A percentile compares a stretch with the other conserved stretches of the same genome.
Evolutionary conservation across 1,140 invertebrate species (phyloP).

Genomic region (Panonychus citri): DNA sequence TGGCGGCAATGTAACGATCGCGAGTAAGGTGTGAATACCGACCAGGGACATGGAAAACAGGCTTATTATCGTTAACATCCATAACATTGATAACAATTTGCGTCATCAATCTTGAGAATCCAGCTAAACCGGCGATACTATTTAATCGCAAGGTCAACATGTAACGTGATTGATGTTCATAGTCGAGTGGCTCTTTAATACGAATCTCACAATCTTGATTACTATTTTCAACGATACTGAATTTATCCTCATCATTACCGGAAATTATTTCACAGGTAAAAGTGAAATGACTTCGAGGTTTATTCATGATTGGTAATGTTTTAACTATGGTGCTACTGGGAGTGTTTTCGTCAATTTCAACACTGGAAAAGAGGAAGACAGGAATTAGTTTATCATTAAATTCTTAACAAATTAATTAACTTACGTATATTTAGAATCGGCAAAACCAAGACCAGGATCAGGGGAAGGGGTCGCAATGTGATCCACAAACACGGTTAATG

Average conservation of each 20-base stretch:
- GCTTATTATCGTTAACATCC: slow-evolving; percentile 65
- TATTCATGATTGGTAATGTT: slow-evolving; percentile 45
- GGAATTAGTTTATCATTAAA: background rate
- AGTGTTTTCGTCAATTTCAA: slow-evolving; percentile 52
- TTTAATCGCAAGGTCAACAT: slow-evolving; percentile 46
- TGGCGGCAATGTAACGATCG: slow-evolving; percentile 42
- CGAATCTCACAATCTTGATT: slow-evolving; percentile 52
- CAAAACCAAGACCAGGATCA: slow-evolving; percentile 50
- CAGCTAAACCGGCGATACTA: slow-evolving; percentile 35
- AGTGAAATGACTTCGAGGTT: slow-evolving; percentile 35
- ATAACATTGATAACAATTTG: slow-evolving; percentile 51
- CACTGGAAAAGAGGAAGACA: background rate
- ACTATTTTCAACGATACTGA: slow-evolving; percentile 42
- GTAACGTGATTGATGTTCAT: slow-evolving; percentile 43
- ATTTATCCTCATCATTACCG: slow-evolving; percentile 40
- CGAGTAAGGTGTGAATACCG: slow-evolving; percentile 17
- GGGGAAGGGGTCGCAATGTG: slow-evolving; percentile 41
- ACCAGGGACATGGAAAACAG: slow-evolving; percentile 47
- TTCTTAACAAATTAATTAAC: background rate
- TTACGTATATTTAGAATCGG: slow-evolving; percentile 47
- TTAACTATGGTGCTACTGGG: slow-evolving; percentile 39
- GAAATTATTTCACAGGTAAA: slow-evolving; percentile 42
- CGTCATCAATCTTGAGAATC: slow-evolving; percentile 13
- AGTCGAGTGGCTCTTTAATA: slow-evolving; percentile 38
- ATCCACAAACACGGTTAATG: slow-evolving; percentile 52